phyloP scores from a whole-genome alignment of 2,797 vertebrate species.

The Erpetoichthys calabaricus region DNA sequence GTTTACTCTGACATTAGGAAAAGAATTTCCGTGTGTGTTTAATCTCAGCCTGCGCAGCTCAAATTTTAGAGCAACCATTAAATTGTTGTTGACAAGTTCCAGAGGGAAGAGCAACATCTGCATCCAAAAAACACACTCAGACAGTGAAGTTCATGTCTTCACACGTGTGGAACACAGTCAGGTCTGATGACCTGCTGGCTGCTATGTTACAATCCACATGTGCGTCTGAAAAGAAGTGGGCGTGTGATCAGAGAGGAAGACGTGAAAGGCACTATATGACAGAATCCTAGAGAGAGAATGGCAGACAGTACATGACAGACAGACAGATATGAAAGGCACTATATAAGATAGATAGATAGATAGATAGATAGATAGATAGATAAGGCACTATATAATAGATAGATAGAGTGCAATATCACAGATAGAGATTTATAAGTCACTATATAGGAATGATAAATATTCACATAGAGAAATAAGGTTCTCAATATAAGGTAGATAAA shows the following conservation, averaged over 20 bases:
- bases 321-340: constrained; percentile 16
- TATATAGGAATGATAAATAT: constrained; percentile 9
- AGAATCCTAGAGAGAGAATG: background rate
- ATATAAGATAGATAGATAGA: constrained; percentile 20
- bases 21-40: constrained; percentile 11
- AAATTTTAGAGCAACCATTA: constrained; percentile 10
- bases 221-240: background rate
- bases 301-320: constrained; percentile 1
- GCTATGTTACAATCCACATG: too few species aligned
- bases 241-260: constrained; percentile 2
- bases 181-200: too few species aligned
- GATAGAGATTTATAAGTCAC: background rate
- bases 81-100: constrained; percentile 9
- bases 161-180: too few species aligned
- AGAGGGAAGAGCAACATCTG: constrained; percentile 14
- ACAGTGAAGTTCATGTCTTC: too few species aligned
- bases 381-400: background rate
- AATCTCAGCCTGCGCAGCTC: constrained; percentile 12
- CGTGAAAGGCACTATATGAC: background rate
- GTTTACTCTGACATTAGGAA: constrained; percentile 11
- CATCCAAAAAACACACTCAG: constrained; percentile 23
- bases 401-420: constrained; percentile 24
- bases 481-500: too few species aligned
- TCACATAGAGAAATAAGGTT: constrained; percentile 28
- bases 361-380: background rate